phyloP scores from a whole-genome alignment of 2,888 invertebrate species.

The Pyralis farinalis region DNA sequence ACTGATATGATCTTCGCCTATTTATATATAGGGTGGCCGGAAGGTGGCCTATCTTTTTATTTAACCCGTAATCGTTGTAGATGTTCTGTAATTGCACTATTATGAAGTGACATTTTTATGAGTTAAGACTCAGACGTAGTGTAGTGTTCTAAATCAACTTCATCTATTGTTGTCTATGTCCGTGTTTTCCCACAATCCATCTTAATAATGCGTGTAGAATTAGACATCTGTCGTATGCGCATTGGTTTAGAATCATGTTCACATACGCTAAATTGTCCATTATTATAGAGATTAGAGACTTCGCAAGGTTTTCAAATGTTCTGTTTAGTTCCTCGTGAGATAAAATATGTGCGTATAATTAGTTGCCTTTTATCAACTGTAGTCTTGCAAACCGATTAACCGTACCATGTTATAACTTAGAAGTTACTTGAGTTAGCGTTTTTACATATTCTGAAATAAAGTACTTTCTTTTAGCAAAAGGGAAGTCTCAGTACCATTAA shows the following conservation, averaged over 20 bases:
- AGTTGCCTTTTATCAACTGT: too few relatives aligned
- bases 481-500: too few relatives aligned
- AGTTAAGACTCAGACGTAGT: background rate
- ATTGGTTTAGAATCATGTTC: background rate
- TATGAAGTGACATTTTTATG: background rate
- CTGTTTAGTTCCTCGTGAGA: background rate
- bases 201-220: conserved; percentile 11
- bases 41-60: too few relatives aligned
- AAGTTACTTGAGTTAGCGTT: too few relatives aligned
- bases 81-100: background rate
- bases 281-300: too few relatives aligned
- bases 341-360: too few relatives aligned
- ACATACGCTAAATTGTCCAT: background rate
- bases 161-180: background rate
- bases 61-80: background rate
- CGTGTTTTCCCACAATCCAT: conserved; percentile 14
- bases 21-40: too few relatives aligned
- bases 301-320: background rate
- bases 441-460: too few relatives aligned
- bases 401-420: too few relatives aligned
- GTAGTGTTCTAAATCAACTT: background rate
- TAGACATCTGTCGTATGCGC: background rate
- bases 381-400: too few relatives aligned
- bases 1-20: too few relatives aligned
- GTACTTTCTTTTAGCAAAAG: too few relatives aligned